phyloP scores from a whole-genome alignment of 2,113 vertebrate genomes.

The Pogona vitticeps region DNA sequence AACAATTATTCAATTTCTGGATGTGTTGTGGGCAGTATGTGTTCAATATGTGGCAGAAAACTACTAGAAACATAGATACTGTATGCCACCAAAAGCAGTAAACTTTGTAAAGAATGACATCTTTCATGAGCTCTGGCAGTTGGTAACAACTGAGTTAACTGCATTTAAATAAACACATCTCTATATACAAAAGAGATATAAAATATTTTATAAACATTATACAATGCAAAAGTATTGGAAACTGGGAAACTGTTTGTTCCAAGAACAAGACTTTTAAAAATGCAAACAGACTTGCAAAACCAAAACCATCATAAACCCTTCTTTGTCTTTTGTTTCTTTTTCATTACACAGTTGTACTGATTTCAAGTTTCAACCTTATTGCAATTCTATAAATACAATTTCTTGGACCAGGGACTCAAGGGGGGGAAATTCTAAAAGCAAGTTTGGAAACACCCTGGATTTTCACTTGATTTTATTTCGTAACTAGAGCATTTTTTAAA shows the following conservation, averaged over 20 bases:
- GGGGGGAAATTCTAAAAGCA: slow-evolving; percentile 2
- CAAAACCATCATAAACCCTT: neutral
- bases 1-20: neutral
- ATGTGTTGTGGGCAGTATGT: neutral
- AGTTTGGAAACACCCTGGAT: slow-evolving; percentile 4
- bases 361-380: slow-evolving; percentile 5
- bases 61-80: neutral
- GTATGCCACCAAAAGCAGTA: neutral
- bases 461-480: slow-evolving; percentile 58
- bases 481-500: slow-evolving; percentile 3
- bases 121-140: neutral
- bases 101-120: neutral
- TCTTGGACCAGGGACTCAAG: neutral
- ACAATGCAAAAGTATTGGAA: neutral
- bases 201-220: neutral
- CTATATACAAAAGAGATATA: neutral
- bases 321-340: neutral
- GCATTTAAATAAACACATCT: slow-evolving; percentile 2
- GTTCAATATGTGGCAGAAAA: neutral
- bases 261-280: slow-evolving; percentile 3
- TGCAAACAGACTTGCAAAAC: neutral
- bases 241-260: neutral
- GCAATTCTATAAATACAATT: slow-evolving; percentile 1
- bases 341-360: neutral
- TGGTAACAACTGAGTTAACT: neutral